Evolutionary conservation across 2,888 invertebrate species (phyloP).

Genomic region (Drosophila longiperda): DNA sequence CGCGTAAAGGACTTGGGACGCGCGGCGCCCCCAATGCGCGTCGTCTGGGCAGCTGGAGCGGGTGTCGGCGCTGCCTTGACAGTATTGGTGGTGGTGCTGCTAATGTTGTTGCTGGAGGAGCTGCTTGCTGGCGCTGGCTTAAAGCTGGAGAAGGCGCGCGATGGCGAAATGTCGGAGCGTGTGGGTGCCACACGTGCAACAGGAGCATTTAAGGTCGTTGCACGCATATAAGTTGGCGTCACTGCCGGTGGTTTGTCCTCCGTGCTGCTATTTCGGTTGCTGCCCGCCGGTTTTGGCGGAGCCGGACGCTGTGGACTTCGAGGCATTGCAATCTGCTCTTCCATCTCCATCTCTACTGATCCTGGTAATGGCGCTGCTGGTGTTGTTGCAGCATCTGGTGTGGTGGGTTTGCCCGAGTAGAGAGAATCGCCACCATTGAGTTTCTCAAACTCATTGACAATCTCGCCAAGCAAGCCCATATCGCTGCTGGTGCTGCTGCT

Average conservation of each 20-base stretch:
- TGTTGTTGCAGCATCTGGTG: slow-evolving; percentile 83
- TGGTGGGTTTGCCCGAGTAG: slow-evolving; percentile 88
- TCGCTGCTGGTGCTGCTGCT: slow-evolving; percentile 84
- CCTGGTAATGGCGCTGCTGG: slow-evolving; percentile 85
- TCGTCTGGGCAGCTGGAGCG: slow-evolving; percentile 32
- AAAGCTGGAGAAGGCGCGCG: slow-evolving; percentile 83
- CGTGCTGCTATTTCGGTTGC: slow-evolving; percentile 42
- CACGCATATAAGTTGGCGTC: slow-evolving; percentile 89
- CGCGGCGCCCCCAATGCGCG: slow-evolving; percentile 48
- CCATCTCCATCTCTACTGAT: slow-evolving; percentile 60
- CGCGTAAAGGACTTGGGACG: slow-evolving; percentile 74
- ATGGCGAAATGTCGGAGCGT: slow-evolving; percentile 81
- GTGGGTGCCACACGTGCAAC: slow-evolving; percentile 85
- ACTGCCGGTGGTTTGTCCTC: slow-evolving; percentile 83
- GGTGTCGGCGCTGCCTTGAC: slow-evolving; percentile 13
- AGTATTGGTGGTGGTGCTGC: slow-evolving; percentile 28
- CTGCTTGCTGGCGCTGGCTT: slow-evolving; percentile 70
- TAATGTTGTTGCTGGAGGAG: slow-evolving; percentile 18
- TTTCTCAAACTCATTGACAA: slow-evolving; percentile 94
- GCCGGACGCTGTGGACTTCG: slow-evolving; percentile 86
- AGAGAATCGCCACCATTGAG: slow-evolving; percentile 94
- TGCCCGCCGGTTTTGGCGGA: slow-evolving; percentile 85
- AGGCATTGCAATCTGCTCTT: slow-evolving; percentile 84
- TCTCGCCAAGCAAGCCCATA: slow-evolving; percentile 93
- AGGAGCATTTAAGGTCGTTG: slow-evolving; percentile 90